Base-by-base conservation (phyloP, 2,888 invertebrate species). In the Frankliniella intonsa region DNA sequence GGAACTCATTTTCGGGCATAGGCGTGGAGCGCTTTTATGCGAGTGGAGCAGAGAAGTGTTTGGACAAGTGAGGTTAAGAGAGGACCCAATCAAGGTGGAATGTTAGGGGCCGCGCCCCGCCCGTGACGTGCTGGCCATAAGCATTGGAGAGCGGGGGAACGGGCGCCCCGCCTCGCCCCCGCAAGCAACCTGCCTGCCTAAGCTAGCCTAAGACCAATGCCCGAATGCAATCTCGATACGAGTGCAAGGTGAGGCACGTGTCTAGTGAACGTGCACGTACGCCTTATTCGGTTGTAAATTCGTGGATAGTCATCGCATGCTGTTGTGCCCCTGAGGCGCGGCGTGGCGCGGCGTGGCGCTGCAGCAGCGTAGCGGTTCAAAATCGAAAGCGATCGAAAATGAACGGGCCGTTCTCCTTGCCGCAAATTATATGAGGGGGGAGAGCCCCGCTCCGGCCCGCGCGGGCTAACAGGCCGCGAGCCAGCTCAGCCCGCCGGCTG, bases 161-260 rank as follows among this genome's bases (percentile, higher is more conserved):
- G 38, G 38, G 38, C 38, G 5, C 38, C 38, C 38, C 38, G 38
- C 38, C 38, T 5, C 38, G 38, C 38, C 38, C 38, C 5, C 38
- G 5, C 38, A 38, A 38, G 38, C 38, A 38, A 38, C 38, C 38
- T 38, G 38, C 38, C 38, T 38, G 38, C 38, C 38, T 38, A 38
- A 38, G 38, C 38, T 38, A 38, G 38, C 38, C 38, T 38, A 38
- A 38, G 38, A 38, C 38, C 38, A 38, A 38, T 38, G 38, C 3
- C 38, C 38, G 38, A 22, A 19, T 69, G 69, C 69, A 69, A 69
- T 69, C 69, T 69, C 22, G 69, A 69, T 69, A 22, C 22, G 69
- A n/a, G 62, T 22, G 22, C 69, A 69, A 69, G 69, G 69, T 69
- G 69, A 69, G 69, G 69, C 69, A n/a, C 69, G 69, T 22, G 69